Base-by-base conservation (phyloP, 1,140 invertebrate genomes). In the Drosophila mauritiana region DNA sequence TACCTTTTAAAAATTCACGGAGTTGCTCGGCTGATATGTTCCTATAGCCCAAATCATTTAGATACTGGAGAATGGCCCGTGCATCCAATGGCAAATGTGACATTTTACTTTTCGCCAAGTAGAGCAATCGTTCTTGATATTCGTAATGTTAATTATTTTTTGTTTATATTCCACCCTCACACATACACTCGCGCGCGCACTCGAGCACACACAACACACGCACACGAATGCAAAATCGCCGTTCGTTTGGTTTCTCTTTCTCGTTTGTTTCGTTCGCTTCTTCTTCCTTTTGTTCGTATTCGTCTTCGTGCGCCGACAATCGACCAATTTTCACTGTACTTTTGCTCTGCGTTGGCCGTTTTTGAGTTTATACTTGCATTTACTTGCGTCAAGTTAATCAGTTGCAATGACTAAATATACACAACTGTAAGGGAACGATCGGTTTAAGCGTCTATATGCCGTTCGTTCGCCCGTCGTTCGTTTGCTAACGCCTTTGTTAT, bases 1-100 rank as follows among this genome's bases (percentile, higher is more conserved):
- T 92, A 93, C 93, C 93, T 92, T 91, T 92, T 68, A 93, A 91
- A 91, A 94, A 94, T 81, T 93, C 93, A 86, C 93, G 93, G 72
- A 94, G 85, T 84, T 93, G 93, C 79, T 92, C 83, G 36, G 91
- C 92, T 55, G 90, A 91, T 78, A 94, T 93, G 88, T 93, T 93
- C 37, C 91, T 91, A 80, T 93, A 93, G 61, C 93, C 93, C 73
- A 94, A 84, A 75, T 93, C 88, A 91, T 93, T 93, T 89, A 94
- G 91, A 91, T 93, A 92, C 49, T 78, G 65, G 63, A 93, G 84
- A 48, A 94, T 93, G 83, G 93, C 93, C 64, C 91, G 78, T 40
- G 93, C 90, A 84, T 93, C 92, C 70, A 93, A 78, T 56, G 91
- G 80, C 90, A 91, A 89, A 90, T 91, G 90, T 89, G 90, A 91